A percentile compares a stretch with the other conserved stretches of the same genome.
Evolutionary conservation across 2,888 invertebrate genomes (phyloP).

Genomic region (Drosophila pegasa): DNA sequence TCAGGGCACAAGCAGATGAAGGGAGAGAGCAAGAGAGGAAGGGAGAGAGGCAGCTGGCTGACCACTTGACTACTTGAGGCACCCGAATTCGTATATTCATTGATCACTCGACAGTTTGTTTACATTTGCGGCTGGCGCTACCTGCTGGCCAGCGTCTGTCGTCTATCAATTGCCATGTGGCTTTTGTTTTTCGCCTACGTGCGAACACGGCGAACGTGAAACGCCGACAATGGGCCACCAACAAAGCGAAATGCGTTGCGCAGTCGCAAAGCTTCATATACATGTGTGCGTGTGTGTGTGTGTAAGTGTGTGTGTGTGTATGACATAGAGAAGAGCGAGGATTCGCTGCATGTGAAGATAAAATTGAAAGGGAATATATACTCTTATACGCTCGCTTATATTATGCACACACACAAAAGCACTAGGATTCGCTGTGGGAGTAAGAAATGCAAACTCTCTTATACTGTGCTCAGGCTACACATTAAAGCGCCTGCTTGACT

Average conservation of each 20-base stretch:
- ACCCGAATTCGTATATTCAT: conserved; percentile 17
- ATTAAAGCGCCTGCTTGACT: neutral
- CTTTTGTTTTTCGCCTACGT: conserved; percentile 40
- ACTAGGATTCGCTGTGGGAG: neutral
- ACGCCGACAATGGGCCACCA: conserved; percentile 12
- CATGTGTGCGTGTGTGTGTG: neutral
- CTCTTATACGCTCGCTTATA: neutral
- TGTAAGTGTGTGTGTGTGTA: neutral
- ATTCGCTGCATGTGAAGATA: neutral
- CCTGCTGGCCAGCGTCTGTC: conserved; percentile 45
- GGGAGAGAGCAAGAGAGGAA: neutral
- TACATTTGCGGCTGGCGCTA: conserved; percentile 39
- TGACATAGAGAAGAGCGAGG: neutral
- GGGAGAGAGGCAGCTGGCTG: neutral
- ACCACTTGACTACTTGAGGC: conserved; percentile 11
- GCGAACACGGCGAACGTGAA: conserved; percentile 16
- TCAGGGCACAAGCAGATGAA: conserved; percentile 12
- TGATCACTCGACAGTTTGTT: conserved; percentile 53
- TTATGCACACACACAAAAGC: too few relatives aligned
- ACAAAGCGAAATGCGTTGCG: conserved; percentile 7
- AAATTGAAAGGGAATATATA: neutral
- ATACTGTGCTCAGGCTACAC: neutral
- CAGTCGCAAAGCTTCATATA: neutral
- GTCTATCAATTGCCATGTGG: conserved; percentile 51
- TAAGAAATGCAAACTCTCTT: neutral